Conservation (phyloP, 2,797 vertebrate species). For the Tinamus major region DNA sequence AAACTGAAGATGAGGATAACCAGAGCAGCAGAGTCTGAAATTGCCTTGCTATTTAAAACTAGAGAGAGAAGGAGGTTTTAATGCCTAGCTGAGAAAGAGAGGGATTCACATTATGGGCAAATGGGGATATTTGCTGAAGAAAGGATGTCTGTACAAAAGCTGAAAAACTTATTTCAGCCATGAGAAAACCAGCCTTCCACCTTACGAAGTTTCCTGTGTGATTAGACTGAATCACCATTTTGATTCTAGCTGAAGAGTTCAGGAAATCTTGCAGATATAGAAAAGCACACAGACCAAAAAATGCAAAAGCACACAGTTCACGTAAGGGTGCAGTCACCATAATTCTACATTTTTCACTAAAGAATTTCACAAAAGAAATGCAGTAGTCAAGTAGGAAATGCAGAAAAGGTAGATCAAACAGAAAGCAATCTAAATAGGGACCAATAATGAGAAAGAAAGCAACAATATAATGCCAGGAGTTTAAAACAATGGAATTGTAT, state of each 20-base stretch:
- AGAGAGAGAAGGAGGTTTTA: background rate
- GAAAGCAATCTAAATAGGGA: background rate
- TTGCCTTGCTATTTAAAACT: background rate
- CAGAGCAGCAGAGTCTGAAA: background rate
- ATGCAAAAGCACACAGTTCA: background rate
- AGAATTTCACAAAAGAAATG: background rate
- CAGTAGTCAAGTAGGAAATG: background rate
- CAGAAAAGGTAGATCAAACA: background rate
- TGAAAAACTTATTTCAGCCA: background rate
- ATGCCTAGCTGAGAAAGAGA: background rate
- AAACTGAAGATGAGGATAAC: background rate
- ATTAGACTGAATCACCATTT: background rate
- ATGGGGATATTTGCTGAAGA: background rate
- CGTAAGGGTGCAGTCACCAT: background rate
- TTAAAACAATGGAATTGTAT: background rate
- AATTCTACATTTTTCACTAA: background rate
- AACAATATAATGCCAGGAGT: background rate
- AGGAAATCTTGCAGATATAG: background rate
- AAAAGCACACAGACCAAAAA: background rate
- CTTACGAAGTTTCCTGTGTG: background rate
- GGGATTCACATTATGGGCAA: background rate
- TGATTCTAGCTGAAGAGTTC: background rate
- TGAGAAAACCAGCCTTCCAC: background rate
- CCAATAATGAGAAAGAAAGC: background rate
- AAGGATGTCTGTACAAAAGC: background rate